phyloP scores from a whole-genome alignment of 2,113 vertebrate genomes.

The Pollimyrus isidori region DNA sequence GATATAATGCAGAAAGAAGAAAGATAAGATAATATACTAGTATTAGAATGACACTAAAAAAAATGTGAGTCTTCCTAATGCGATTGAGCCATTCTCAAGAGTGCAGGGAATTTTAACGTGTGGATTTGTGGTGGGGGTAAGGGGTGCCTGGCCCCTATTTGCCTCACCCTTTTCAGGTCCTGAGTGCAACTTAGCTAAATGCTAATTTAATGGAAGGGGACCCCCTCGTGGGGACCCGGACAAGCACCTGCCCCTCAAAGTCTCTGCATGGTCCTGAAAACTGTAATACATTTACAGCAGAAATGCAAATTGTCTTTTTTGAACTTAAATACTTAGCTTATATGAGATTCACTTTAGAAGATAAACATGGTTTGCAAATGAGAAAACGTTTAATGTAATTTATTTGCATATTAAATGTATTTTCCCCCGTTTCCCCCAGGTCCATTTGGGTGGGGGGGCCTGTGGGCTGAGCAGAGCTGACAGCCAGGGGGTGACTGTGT shows the following conservation, averaged over 20 bases:
- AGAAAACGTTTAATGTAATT: not conserved
- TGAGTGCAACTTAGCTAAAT: not conserved
- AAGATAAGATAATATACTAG: not conserved
- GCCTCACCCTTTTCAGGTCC: not conserved
- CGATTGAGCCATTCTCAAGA: not conserved
- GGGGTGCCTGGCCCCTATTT: not conserved
- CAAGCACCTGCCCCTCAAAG: not conserved
- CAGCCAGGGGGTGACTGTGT: not conserved
- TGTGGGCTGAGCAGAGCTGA: not conserved
- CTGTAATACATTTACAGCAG: not conserved
- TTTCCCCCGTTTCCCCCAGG: not conserved
- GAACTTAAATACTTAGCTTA: not conserved
- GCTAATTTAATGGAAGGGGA: not conserved
- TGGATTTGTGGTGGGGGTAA: not conserved
- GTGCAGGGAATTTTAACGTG: not conserved
- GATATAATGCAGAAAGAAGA: not conserved
- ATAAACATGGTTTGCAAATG: not conserved
- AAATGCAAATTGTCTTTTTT: not conserved
- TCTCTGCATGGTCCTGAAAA: not conserved
- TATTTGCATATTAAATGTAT: not conserved
- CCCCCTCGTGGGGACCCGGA: not conserved
- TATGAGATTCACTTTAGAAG: not conserved
- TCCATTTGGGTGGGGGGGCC: not conserved
- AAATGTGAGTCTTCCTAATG: not conserved
- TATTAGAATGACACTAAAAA: not conserved